Evolutionary conservation across 2,797 vertebrate genomes (phyloP), one percentile per base, ranked within the genome.

Genomic region (Momotus momota): DNA sequence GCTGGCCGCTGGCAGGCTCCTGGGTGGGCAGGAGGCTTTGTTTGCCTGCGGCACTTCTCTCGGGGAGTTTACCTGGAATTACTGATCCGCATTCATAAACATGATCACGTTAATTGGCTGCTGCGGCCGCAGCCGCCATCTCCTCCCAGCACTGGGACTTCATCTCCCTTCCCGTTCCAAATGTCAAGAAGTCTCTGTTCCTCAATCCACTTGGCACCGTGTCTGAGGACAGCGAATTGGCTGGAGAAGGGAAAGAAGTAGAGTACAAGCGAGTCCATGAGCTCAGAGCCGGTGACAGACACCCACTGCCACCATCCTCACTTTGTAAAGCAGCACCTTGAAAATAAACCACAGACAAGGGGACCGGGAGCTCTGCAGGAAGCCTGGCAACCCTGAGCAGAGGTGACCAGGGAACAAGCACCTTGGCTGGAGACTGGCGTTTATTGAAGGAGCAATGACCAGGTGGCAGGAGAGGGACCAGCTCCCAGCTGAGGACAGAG

Each of bases 31-130:
- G 75, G 71, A 94, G 82, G 94, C 91, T 97, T 96, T 84, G 95
- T 96, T 96, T 4, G 69, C 85, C 88, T 4, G 3, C 73, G 21
- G 91, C 94, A 43, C 43, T 25, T 77, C 78, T 84, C 95, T n/a
- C 22, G 0, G 94, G 94, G 93, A 95, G 81, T 88, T 92, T 96
- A 97, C 96, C 96, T 97, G 96, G 94, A 98, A 97, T 97, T 94
- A 86, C 96, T 97, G 93, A 96, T 97, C 90, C 6, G 0, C 94
- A 97, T 98, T 97, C 97, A 97, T 92, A 94, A 97, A 96, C 97
- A 97, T 96, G 97, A 96, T 91, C 89, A 52, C 2, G 0, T 77
- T 97, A 98, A 97, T 97, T 97, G 96, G 71, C 88, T 88, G 77
- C 80, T 2, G 55, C 61, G 14, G 72, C 89, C 15, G n/a, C 84